Base-by-base conservation (phyloP, 2,113 vertebrate genomes). In the Gavialis gangeticus region DNA sequence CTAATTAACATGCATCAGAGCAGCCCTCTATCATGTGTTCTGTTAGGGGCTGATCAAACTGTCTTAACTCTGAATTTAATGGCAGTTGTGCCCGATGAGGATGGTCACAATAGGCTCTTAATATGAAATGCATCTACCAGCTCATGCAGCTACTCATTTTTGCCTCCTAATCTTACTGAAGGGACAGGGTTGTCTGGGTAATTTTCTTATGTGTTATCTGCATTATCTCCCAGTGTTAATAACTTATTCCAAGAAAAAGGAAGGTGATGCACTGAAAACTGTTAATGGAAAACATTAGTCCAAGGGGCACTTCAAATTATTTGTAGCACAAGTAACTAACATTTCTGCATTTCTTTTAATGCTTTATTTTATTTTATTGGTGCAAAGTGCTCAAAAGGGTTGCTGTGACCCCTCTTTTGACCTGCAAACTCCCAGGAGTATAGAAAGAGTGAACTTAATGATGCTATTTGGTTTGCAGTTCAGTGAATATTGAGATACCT, bases 371-470 rank as follows among this genome's bases (percentile, higher is more conserved):
- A 46, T 14, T 81, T 60, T 34, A 81, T 89, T 90, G 77, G 76
- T 58, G 69, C 91, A 73, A 94, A 91, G 63, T 46, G 34, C 46
- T 95, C 6, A 4, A 22, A 82, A 55, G 67, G 1, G 46, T 10
- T 78, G 25, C 75, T 79, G 91, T 75, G 77, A 85, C 18, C 81
- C 27, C 55, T 96, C 1, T 2, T 85, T 81, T 91, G 85, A 79
- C 58, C 93, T 79, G n/a, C 75, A 83, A 87, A 84, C 69, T 67
- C 54, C 60, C 2, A 3, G 82, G 6, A 79, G 55, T 34, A 76
- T 27, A 85, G 64, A 59, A 82, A 82, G 95, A 94, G 91, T 93
- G 25, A 90, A 63, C 25, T 93, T 94, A 19, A 71, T 66, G 54
- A 91, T 87, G 63, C 69, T 62, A 87, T 63, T 46, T 54, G 10